A percentile compares a stretch with the other conserved stretches of the same genome.
These are phyloP conservation scores for Nemurella pictetii DNA, from an alignment of 2,888 invertebrate species.

Conservation along the genomic window DNA sequence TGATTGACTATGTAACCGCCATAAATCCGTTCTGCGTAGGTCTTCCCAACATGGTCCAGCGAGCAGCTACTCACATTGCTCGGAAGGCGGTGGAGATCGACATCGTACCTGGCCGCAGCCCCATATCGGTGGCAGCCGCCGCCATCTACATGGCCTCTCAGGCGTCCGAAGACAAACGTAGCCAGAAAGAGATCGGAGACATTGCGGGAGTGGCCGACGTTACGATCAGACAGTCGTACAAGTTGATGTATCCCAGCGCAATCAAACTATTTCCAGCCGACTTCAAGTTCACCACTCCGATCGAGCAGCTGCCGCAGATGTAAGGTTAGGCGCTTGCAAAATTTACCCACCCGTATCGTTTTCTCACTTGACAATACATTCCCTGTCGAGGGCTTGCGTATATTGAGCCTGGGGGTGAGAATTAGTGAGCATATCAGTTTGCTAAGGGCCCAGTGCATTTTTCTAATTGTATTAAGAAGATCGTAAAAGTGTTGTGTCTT, in stretches of 20 bases:
- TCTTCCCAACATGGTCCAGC: slow-evolving; percentile 85
- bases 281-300: slow-evolving; percentile 92
- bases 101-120: slow-evolving; percentile 96
- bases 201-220: slow-evolving; percentile 98
- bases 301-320: slow-evolving; percentile 91
- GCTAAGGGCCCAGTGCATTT: neutral
- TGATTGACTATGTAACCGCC: no score
- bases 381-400: neutral
- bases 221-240: slow-evolving; percentile 96
- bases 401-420: neutral
- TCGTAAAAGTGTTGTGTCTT: neutral
- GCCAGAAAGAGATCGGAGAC: slow-evolving; percentile 97
- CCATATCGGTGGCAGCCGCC: slow-evolving; percentile 98
- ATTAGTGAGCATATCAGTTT: neutral
- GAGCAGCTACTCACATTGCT: slow-evolving; percentile 96
- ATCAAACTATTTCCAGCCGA: slow-evolving; percentile 92
- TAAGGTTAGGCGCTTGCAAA: slow-evolving; percentile 48
- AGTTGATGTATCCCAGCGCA: slow-evolving; percentile 94
- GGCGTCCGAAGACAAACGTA: slow-evolving; percentile 91
- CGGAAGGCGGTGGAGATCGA: slow-evolving; percentile 95
- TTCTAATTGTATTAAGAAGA: no score
- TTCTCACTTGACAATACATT: neutral
- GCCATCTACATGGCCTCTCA: slow-evolving; percentile 99
- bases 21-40: slow-evolving; percentile 51
- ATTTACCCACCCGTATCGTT: neutral